Evolutionary conservation across 64 coral and sea anemone species (phyloP).

Genomic region (Stichodactyla helianthus): DNA sequence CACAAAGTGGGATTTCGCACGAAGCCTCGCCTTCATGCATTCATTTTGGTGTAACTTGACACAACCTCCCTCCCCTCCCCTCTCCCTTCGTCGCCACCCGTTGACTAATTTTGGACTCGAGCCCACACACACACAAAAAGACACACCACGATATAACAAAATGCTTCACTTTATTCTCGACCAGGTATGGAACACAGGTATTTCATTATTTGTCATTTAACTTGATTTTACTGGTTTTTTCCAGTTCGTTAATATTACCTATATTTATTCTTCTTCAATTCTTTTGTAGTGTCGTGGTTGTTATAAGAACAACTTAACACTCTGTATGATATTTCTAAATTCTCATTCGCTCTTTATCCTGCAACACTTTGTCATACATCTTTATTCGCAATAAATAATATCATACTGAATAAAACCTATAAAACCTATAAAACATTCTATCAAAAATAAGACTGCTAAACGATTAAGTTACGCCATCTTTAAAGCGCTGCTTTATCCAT

Average conservation of each 20-base stretch:
- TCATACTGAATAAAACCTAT: background rate
- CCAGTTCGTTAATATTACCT: background rate
- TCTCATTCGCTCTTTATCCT: background rate
- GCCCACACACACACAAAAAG: background rate
- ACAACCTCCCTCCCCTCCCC: too few relatives aligned
- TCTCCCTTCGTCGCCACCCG: too few relatives aligned
- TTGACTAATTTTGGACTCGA: too few relatives aligned
- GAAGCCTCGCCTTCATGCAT: too few relatives aligned
- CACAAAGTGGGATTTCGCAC: too few relatives aligned
- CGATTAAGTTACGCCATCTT: background rate
- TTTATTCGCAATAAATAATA: background rate
- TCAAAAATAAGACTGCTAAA: slow-evolving; percentile 1
- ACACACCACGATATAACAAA: background rate
- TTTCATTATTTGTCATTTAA: too few relatives aligned
- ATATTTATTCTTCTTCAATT: background rate
- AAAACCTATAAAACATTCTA: slow-evolving; percentile 9
- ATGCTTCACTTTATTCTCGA: background rate
- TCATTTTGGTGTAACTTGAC: too few relatives aligned
- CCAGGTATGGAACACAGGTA: background rate
- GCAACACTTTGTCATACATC: background rate
- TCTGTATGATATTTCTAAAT: background rate
- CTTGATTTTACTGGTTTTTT: too few relatives aligned
- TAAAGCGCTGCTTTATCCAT: background rate
- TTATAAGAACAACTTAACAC: background rate
- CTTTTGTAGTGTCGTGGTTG: background rate